Conservation (phyloP, 2,113 vertebrate genomes). For the Callospermophilus lateralis region DNA sequence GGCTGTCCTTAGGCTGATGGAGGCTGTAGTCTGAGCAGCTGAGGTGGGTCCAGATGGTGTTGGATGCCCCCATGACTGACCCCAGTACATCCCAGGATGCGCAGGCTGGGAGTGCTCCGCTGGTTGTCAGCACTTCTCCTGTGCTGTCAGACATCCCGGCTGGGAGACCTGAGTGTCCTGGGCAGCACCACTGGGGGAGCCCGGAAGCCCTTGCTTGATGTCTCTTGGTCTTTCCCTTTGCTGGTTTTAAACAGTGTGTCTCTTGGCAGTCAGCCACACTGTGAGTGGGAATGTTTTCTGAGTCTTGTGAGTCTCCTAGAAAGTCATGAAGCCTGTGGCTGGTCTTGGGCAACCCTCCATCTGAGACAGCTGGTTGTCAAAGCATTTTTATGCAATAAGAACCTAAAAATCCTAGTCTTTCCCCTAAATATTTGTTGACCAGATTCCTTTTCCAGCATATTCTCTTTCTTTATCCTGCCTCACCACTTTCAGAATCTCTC, state of each 20-base stretch:
- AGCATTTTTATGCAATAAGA: background rate
- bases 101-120: background rate
- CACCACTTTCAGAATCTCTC: background rate
- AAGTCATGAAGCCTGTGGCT: background rate
- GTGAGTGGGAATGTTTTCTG: background rate
- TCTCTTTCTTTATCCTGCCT: background rate
- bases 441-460: background rate
- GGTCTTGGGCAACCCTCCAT: background rate
- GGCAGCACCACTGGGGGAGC: accelerated
- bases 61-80: background rate
- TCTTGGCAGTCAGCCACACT: no score
- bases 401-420: background rate
- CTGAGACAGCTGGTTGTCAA: background rate
- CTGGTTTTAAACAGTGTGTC: background rate
- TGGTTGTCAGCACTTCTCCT: accelerated
- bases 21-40: background rate
- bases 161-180: background rate
- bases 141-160: accelerated
- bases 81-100: accelerated
- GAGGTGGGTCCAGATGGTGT: accelerated
- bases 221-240: background rate
- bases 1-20: background rate
- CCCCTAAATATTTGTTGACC: background rate
- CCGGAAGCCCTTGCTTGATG: background rate
- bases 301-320: background rate